Conservation (phyloP, 1,140 invertebrate genomes). For the Drosophila arizonae region DNA sequence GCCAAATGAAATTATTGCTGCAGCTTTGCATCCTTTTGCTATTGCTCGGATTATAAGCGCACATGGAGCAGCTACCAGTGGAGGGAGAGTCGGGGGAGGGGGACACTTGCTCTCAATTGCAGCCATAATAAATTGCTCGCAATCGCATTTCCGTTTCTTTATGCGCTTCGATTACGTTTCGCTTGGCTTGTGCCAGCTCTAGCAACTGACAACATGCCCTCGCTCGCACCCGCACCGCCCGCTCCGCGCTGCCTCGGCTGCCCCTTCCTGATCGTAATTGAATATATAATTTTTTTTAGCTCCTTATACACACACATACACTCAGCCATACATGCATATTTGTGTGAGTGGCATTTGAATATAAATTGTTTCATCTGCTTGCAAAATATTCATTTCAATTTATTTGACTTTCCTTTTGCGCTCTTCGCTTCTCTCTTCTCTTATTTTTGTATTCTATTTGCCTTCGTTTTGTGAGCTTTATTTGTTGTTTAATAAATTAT, state of each 20-base stretch:
- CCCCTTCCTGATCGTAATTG: slow-evolving; percentile 59
- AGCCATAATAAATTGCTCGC: slow-evolving; percentile 80
- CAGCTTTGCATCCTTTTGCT: slow-evolving; percentile 71
- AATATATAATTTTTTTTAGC: slow-evolving; percentile 77
- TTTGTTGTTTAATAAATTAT: slow-evolving; percentile 77
- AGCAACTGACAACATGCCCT: slow-evolving; percentile 13
- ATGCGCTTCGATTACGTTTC: slow-evolving; percentile 79
- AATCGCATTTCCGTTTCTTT: slow-evolving; percentile 81
- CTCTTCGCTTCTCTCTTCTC: slow-evolving; percentile 14
- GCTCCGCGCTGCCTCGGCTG: not conserved
- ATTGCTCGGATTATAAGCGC: slow-evolving; percentile 68
- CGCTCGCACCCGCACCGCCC: not conserved
- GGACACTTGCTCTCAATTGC: slow-evolving; percentile 46
- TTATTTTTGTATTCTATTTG: slow-evolving; percentile 10
- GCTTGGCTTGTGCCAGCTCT: slow-evolving; percentile 73
- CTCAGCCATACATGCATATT: slow-evolving; percentile 34
- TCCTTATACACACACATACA: slow-evolving; percentile 36
- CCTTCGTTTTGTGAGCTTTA: slow-evolving; percentile 22
- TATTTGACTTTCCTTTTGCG: slow-evolving; percentile 58
- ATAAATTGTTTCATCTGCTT: slow-evolving; percentile 80
- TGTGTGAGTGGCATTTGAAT: slow-evolving; percentile 70
- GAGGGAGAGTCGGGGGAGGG: slow-evolving; percentile 6
- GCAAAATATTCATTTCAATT: slow-evolving; percentile 80
- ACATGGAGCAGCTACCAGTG: slow-evolving; percentile 23
- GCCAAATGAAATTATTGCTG: slow-evolving; percentile 80